phyloP scores from a whole-genome alignment of 1,140 invertebrate species.

The Aphelenchoides besseyi region DNA sequence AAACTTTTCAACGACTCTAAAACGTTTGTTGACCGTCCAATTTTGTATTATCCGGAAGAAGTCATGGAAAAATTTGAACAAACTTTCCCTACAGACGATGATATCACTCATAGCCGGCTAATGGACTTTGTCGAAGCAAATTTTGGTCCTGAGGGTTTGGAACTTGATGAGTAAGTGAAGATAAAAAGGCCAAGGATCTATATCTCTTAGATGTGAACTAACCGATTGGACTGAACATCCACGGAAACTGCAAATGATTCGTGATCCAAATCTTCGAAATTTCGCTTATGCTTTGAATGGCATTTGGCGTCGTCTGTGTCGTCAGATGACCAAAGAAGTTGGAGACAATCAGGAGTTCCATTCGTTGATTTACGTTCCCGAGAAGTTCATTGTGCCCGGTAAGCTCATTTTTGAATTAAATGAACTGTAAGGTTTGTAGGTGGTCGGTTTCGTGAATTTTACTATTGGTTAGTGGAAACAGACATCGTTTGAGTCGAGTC shows the following conservation, averaged over 20 bases:
- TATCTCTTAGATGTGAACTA: slow-evolving; percentile 19
- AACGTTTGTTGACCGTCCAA: slow-evolving; percentile 20
- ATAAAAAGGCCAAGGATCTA: slow-evolving; percentile 32
- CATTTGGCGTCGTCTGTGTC: slow-evolving; percentile 22
- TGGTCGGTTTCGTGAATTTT: slow-evolving; percentile 74
- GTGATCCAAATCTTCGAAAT: background rate
- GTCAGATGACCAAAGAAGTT: slow-evolving; percentile 14
- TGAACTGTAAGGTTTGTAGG: no score
- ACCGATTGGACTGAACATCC: slow-evolving; percentile 19
- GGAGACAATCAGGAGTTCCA: background rate
- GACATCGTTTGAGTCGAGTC: no score
- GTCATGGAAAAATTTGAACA: background rate
- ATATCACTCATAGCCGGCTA: background rate
- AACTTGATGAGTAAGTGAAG: slow-evolving; percentile 13
- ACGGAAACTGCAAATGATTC: background rate
- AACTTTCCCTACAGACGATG: slow-evolving; percentile 4
- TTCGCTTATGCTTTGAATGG: slow-evolving; percentile 14
- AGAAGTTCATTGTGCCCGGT: slow-evolving; percentile 25
- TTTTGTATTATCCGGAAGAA: slow-evolving; percentile 1
- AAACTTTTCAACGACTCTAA: slow-evolving; percentile 24
- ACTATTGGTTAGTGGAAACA: no score
- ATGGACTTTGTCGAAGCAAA: slow-evolving; percentile 18
- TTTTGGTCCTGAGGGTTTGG: background rate
- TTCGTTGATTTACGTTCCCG: slow-evolving; percentile 15
- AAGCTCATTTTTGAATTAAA: no score